Conservation (phyloP, 2,797 vertebrate genomes). For the Euphonia xanthogaster region DNA sequence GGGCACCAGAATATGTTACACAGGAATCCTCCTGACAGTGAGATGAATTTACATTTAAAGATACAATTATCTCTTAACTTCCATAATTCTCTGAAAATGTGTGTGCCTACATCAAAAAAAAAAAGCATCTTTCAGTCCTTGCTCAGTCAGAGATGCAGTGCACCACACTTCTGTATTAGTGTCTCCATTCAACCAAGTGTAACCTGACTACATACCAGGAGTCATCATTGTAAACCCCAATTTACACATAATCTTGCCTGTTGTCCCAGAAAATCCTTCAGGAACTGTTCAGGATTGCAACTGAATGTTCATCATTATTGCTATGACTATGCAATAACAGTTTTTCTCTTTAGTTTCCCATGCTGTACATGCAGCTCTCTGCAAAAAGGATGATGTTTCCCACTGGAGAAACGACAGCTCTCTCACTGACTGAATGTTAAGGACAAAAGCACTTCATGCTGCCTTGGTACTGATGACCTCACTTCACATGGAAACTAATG, state of each 20-base stretch:
- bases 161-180: no score
- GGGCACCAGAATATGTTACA: neutral
- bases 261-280: neutral
- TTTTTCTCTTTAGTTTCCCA: neutral
- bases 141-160: neutral
- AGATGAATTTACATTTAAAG: neutral
- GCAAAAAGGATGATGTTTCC: neutral
- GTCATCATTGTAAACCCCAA: neutral
- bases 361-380: neutral
- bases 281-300: neutral
- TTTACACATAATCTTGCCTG: neutral
- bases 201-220: neutral
- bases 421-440: neutral
- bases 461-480: neutral
- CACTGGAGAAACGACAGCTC: neutral
- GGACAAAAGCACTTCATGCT: neutral
- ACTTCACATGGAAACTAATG: neutral
- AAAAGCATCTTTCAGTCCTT: neutral
- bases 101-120: neutral
- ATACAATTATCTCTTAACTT: neutral
- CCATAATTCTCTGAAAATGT: neutral
- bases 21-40: neutral
- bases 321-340: neutral
- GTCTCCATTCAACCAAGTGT: neutral
- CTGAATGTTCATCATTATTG: neutral